Base-by-base conservation (phyloP, 1,140 invertebrate genomes). In the Myzus persicae region DNA sequence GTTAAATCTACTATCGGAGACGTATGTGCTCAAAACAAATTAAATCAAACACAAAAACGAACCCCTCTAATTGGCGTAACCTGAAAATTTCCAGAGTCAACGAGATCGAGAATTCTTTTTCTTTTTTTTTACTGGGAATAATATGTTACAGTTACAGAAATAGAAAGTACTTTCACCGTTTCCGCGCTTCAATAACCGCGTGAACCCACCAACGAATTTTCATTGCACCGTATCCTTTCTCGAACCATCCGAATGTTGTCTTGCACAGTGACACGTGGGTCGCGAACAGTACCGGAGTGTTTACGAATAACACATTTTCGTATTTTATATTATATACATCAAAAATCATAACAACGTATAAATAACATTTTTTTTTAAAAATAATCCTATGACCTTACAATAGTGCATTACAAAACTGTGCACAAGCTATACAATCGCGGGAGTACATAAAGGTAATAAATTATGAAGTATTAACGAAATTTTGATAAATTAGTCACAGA, bases 141-240 rank as follows among this genome's bases (percentile, higher is more conserved):
- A 92, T 92, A 40, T 24, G 91, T 82, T 92, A 92, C 91, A 92
- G 91, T 92, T 92, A 92, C 76, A 93, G 91, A 93, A 93, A 93
- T 93, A 93, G 91, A 93, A 93, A 93, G 91, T 93, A 93, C 91
- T 93, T 93, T 93, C 91, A 93, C 91, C 91, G 76, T 93, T 93
- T 93, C 91, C 91, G 91, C 91, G 91, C 91, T 93, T 93, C 81
- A 93, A 84, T 85, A 85, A 93, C 81, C 36, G 91, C 91, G 91
- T 40, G 81, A 85, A 93, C 81, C 91, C 76, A 85, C 42, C 81
- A 93, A 93, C 81, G 36, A 93, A 85, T 93, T 85, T 93, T 93
- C 76, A 54, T 84, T 92, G 40, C 44, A 44, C 14, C 3, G 48
- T 42, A 84, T 93, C 81, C 91, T 93, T 84, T 93, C 91, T 93